These are phyloP conservation scores for Leptoteleia sp. DNA, from an alignment of 1,140 invertebrate species.

Conservation along the genomic window DNA sequence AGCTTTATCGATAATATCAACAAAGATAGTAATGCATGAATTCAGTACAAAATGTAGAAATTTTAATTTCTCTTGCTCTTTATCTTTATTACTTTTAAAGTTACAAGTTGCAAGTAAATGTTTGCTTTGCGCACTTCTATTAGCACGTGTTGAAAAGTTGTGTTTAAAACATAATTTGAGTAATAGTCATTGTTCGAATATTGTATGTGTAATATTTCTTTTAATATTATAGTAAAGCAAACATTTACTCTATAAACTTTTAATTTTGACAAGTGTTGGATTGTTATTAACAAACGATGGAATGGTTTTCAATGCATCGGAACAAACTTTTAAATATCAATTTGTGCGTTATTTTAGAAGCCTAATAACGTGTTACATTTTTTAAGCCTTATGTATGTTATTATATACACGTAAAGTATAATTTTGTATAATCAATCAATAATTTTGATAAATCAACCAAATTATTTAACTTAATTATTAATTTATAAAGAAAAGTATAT, in stretches of 20 bases:
- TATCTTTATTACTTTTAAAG: conserved; percentile 32
- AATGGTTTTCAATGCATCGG: conserved; percentile 34
- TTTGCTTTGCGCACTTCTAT: conserved; percentile 60
- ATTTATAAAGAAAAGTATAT: no score
- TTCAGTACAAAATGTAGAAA: conserved; percentile 56
- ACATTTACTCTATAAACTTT: conserved; percentile 63
- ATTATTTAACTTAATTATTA: no score
- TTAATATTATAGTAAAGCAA: conserved; percentile 51
- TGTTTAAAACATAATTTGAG: conserved; percentile 12
- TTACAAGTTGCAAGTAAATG: conserved; percentile 64
- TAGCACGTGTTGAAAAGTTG: conserved; percentile 2
- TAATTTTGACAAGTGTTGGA: conserved; percentile 42
- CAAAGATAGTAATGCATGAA: conserved; percentile 77
- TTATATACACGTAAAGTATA: no score
- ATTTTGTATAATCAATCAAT: no score
- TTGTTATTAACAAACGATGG: conserved; percentile 16
- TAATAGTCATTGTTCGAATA: background rate
- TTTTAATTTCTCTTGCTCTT: conserved; percentile 6
- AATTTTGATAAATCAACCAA: no score
- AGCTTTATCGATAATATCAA: conserved; percentile 80
- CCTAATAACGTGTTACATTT: no score
- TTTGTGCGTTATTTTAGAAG: no score
- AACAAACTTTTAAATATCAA: conserved; percentile 1
- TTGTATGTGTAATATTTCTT: conserved; percentile 1
- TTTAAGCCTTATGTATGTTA: no score